Evolutionary conservation across 2,113 vertebrate genomes (phyloP).

Genomic region (Tenrec ecaudatus): DNA sequence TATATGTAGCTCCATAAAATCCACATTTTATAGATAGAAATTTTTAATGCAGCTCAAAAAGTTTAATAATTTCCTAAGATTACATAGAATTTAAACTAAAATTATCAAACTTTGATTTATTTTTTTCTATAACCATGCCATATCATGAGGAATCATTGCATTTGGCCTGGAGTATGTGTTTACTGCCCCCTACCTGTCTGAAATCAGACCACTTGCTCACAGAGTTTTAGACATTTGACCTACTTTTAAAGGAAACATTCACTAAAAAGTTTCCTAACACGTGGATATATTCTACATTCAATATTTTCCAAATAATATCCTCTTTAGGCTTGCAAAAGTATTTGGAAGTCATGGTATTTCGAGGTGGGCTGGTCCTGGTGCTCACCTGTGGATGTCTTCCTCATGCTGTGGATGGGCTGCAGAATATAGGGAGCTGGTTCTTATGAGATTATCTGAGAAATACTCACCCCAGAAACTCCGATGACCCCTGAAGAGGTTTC

Average conservation of each 20-base stretch:
- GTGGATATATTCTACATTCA: too few relatives aligned
- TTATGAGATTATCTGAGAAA: too few relatives aligned
- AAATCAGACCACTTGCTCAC: neutral
- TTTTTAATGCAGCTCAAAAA: neutral
- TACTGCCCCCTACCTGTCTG: neutral
- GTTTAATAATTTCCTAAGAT: neutral
- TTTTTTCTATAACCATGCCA: neutral
- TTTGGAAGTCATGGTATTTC: too few relatives aligned
- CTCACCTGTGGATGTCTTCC: too few relatives aligned
- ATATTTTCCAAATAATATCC: too few relatives aligned
- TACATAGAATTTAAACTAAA: neutral
- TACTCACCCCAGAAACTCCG: too few relatives aligned
- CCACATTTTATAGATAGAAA: neutral
- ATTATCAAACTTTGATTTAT: neutral
- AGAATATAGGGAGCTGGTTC: too few relatives aligned
- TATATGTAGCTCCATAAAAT: neutral
- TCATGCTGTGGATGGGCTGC: too few relatives aligned
- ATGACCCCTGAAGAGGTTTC: too few relatives aligned
- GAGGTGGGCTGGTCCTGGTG: too few relatives aligned
- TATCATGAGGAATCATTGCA: neutral
- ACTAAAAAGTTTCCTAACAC: neutral
- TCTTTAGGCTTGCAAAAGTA: too few relatives aligned
- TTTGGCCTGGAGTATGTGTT: neutral
- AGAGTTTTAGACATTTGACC: neutral
- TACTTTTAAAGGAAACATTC: neutral